Percentiles rank a stretch among this genome's conserved stretches.
Conservation (phyloP, 2,888 invertebrate genomes). For the Cinara cedri region DNA sequence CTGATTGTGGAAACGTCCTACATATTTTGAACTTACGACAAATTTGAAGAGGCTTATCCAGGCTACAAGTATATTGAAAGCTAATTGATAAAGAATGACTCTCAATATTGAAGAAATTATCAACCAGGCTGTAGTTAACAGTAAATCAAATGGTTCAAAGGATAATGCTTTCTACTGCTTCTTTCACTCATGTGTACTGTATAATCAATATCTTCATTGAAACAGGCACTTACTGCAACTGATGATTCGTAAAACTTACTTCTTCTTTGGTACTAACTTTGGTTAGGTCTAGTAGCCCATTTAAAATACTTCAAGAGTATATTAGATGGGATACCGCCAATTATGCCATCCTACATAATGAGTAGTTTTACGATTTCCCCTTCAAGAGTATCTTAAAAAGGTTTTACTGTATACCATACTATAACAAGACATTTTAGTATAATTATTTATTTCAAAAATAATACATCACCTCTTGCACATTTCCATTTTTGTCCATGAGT, state of each 20-base stretch:
- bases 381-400: not conserved
- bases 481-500: conserved; percentile 81
- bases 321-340: not conserved
- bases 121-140: not conserved
- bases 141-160: not conserved
- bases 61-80: not conserved
- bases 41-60: conserved; percentile 12
- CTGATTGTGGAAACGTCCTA: not conserved
- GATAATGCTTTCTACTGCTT: too few species aligned
- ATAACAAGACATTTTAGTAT: not conserved
- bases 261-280: not conserved
- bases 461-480: conserved; percentile 72
- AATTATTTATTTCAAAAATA: too few species aligned
- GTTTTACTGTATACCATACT: not conserved
- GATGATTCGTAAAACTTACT: too few species aligned
- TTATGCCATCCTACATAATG: not conserved
- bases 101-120: conserved; percentile 8
- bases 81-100: not conserved
- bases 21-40: not conserved
- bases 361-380: not conserved
- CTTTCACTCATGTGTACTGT: too few species aligned
- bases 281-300: not conserved
- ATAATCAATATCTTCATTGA: too few species aligned
- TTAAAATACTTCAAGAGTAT: not conserved
- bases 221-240: too few species aligned